A percentile compares a stretch with the other conserved stretches of the same genome.
Conservation (phyloP, 2,797 vertebrate genomes). For the Melanotaenia trifasciata region DNA sequence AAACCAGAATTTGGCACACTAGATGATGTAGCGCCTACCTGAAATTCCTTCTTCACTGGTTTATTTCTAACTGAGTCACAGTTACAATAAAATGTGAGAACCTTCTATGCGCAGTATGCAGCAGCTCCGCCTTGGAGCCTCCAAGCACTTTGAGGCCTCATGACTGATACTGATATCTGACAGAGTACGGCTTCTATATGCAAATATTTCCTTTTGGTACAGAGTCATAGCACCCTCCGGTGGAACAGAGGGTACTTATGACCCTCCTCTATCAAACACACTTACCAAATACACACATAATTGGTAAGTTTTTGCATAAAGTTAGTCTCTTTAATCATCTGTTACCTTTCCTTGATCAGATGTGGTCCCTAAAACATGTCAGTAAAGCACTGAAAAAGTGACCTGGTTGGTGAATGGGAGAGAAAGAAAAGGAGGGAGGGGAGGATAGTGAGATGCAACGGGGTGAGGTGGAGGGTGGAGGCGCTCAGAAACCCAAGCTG, state of each 20-base stretch:
- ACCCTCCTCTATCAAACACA: background rate
- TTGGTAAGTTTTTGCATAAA: background rate
- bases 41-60: conserved; percentile 10
- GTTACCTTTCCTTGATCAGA: background rate
- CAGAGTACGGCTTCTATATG: conserved; percentile 36
- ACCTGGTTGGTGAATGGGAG: conserved; percentile 16
- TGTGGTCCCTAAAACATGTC: background rate
- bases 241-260: conserved; percentile 66
- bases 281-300: background rate
- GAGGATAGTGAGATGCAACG: conserved; percentile 18
- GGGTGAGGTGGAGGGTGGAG: conserved; percentile 29
- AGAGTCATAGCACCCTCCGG: conserved; percentile 75
- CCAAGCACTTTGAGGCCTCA: conserved; percentile 35
- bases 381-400: conserved; percentile 1
- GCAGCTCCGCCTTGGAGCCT: conserved; percentile 53
- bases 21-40: conserved; percentile 8
- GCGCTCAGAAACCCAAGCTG: conserved; percentile 73
- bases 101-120: conserved; percentile 41
- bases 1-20: conserved; percentile 17
- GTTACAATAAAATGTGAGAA: conserved; percentile 31
- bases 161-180: conserved; percentile 65
- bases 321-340: background rate
- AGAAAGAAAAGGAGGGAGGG: conserved; percentile 11
- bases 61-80: conserved; percentile 28
- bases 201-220: conserved; percentile 25